Base-by-base conservation (phyloP, 2,797 vertebrate species). In the Eutrigla gurnardus region DNA sequence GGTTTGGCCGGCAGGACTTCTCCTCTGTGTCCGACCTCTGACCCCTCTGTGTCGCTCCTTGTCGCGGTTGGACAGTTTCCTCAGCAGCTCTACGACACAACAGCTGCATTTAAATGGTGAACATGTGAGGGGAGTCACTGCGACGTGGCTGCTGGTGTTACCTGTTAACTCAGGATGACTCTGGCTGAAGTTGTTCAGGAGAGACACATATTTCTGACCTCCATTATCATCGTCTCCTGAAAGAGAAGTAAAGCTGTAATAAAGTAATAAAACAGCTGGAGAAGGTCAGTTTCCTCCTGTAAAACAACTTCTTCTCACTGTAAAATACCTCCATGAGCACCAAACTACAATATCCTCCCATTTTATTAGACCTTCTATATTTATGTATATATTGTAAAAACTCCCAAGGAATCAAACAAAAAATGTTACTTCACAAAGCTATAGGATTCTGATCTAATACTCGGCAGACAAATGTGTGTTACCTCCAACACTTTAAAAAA, bases 121-220 rank as follows among this genome's bases (percentile, higher is more conserved):
- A 35, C 25, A 14, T 11, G 42, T 9, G 40, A 33, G 37, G 40
- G 7, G 25, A 11, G 12, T 0, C 10, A 8, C 7, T 25, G 13
- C 6, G 43, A 49, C 13, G 25, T 5, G 11, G 33, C 40, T 49
- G 17, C 2, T 9, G 36, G 3, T 47, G 3, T 85, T 89, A 93
- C 94, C 94, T 92, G 82, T 78, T 73, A 94, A 71, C 65, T 93
- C 93, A 11, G 92, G 91, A 49, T 92, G 82, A 69, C 73, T 91
- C 70, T 85, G 92, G 42, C 76, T 88, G 72, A 84, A 73, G 80
- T 92, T 83, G 61, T 78, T 86, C 1, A 94, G 68, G 4, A 91
- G 87, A 72, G 94, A 78, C 14, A 87, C 77, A 52, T 93, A 93
- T 66, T 89, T 93, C 17, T 18, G 78, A 11, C 68, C 78, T 58